These are phyloP conservation scores for Leptoclinus maculatus DNA, from an alignment of 2,797 vertebrate genomes.

Conservation along the genomic window DNA sequence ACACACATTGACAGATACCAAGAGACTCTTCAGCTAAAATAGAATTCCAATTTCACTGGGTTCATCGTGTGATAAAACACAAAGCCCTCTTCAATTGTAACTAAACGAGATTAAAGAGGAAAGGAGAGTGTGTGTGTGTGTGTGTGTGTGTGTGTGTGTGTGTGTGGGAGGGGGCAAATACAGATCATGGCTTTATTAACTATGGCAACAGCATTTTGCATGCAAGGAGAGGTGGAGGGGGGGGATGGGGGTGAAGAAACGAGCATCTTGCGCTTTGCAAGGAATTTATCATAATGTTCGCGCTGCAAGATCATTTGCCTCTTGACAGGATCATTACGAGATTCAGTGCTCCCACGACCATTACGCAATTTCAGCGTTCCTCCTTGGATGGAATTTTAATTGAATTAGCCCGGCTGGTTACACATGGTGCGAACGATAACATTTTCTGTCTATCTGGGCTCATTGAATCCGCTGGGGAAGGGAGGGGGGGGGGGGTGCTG, in stretches of 20 bases:
- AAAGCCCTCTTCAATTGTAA: conserved; percentile 62
- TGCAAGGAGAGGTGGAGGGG: conserved; percentile 41
- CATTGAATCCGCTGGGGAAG: conserved; percentile 64
- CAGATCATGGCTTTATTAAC: conserved; percentile 77
- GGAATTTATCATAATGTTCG: conserved; percentile 82
- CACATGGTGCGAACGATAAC: conserved; percentile 83
- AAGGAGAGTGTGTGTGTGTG: not conserved
- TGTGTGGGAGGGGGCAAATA: conserved; percentile 38
- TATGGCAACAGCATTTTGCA: conserved; percentile 67
- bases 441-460: conserved; percentile 81
- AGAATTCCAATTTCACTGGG: conserved; percentile 70
- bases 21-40: conserved; percentile 67
- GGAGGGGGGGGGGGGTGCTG: conserved; percentile 44
- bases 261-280: conserved; percentile 71
- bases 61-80: conserved; percentile 68
- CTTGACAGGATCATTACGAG: conserved; percentile 85
- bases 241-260: conserved; percentile 9
- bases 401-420: conserved; percentile 84
- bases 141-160: not conserved
- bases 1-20: conserved; percentile 65
- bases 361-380: conserved; percentile 81
- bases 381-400: conserved; percentile 83
- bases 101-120: conserved; percentile 70
- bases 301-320: conserved; percentile 78
- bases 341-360: conserved; percentile 81